Base-by-base conservation (phyloP, 1,140 invertebrate genomes). In the Drosophila oshimai region DNA sequence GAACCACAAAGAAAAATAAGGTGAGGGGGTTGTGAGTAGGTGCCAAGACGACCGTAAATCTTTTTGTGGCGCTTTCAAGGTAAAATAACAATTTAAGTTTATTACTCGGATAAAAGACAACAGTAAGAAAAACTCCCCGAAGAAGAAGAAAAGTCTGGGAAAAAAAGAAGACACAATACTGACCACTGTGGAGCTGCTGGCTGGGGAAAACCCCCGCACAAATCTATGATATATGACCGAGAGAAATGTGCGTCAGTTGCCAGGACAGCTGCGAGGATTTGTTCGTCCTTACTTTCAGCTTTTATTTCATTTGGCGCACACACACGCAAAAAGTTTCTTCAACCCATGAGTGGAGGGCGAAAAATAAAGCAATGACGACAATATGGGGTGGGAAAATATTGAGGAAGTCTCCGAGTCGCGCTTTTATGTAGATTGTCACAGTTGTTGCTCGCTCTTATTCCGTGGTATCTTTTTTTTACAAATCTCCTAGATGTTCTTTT, bases 71-170 rank as follows among this genome's bases (percentile, higher is more conserved):
- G 75, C 80, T 86, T 80, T 84, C 65, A 84, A 84, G 80, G 80
- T 86, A 74, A 84, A 84, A 84, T 84, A 84, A 84, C 75, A 84
- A 86, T 84, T 84, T 86, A 86, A 84, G 80, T 86, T 86, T 86
- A 86, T 78, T 80, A 64, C 75, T 74, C 22, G 50, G 42, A 60
- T 57, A 69, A 79, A 54, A 62, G 53, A 67, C 72, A 65, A 68
- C 20, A 61, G 49, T 53, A 64, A 57, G 57, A 70, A 73, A 22
- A 76, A 60, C 45, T 53, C 18, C 22, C 4, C 49, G n/a, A 37
- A 22, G 7, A 17, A 33, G n/a, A 31, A 53, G 15, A 49, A 42
- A 53, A 60, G 13, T 13, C 29, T 9, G 29, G 31, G 9, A 41
- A 41, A 37, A 41, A 37, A 13, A 34, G 20, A 17, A 33, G 51